Conservation (phyloP, 2,888 invertebrate genomes). For the Acleris laterana region DNA sequence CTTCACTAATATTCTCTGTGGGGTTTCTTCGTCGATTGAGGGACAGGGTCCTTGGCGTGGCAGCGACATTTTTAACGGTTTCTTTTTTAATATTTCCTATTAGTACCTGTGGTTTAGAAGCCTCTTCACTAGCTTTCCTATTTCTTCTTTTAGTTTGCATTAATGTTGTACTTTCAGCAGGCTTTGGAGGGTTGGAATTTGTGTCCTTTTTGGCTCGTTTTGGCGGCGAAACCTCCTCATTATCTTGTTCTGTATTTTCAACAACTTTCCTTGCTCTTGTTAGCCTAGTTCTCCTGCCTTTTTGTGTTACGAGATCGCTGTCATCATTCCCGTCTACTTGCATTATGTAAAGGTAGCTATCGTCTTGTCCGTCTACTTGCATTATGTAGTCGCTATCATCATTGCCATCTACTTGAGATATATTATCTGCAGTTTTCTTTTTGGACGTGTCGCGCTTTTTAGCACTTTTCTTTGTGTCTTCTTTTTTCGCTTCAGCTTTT, state of each 20-base stretch:
- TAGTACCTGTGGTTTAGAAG: slow-evolving; percentile 1
- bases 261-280: slow-evolving; percentile 51
- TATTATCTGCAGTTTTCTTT: slow-evolving; percentile 48
- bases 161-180: slow-evolving; percentile 2
- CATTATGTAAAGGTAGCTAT: slow-evolving; percentile 55
- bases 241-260: slow-evolving; percentile 45
- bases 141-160: slow-evolving; percentile 9
- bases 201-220: slow-evolving; percentile 26
- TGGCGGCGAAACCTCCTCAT: slow-evolving; percentile 41
- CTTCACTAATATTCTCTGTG: slow-evolving; percentile 27
- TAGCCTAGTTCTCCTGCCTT: slow-evolving; percentile 48
- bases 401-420: slow-evolving; percentile 84
- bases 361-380: slow-evolving; percentile 39
- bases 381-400: slow-evolving; percentile 58
- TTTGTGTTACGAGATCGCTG: slow-evolving; percentile 26
- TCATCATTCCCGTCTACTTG: slow-evolving; percentile 72
- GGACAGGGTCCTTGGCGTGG: slow-evolving; percentile 33
- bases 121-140: slow-evolving; percentile 14
- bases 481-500: slow-evolving; percentile 37
- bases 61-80: slow-evolving; percentile 2
- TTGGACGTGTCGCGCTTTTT: slow-evolving; percentile 39
- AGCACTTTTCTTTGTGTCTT: slow-evolving; percentile 41
- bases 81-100: not conserved
- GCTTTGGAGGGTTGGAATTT: not conserved
- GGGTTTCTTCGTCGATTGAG: slow-evolving; percentile 26